A percentile compares a stretch with the other conserved stretches of the same genome.
Conservation (phyloP, 2,888 invertebrate genomes). For the Hirtodrosophila alboralis region DNA sequence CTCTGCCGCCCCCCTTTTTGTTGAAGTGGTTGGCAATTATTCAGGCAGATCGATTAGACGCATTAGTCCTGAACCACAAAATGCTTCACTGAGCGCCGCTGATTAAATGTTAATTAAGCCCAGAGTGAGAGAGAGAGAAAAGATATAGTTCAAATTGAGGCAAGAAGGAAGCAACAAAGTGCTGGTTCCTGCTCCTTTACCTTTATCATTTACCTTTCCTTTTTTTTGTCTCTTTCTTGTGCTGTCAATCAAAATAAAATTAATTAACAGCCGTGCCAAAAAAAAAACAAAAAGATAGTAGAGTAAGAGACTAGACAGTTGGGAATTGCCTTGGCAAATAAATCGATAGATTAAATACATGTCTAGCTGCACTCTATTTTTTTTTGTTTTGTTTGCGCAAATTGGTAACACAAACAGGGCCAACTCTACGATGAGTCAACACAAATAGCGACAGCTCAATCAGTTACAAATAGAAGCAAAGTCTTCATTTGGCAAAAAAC, state of each 20-base stretch:
- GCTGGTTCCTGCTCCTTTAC: background rate
- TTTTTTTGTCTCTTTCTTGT: background rate
- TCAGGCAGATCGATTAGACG: slow-evolving; percentile 65
- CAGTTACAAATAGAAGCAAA: slow-evolving; percentile 39
- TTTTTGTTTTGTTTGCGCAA: slow-evolving; percentile 21
- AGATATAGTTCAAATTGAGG: slow-evolving; percentile 22
- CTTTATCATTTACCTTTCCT: background rate
- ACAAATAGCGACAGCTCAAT: slow-evolving; percentile 51
- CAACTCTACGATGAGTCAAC: slow-evolving; percentile 44
- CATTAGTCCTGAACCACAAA: slow-evolving; percentile 48
- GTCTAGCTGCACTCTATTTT: slow-evolving; percentile 26
- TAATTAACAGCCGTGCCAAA: slow-evolving; percentile 47
- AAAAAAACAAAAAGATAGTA: no score
- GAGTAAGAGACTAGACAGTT: no score
- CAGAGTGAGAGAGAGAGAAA: slow-evolving; percentile 19
- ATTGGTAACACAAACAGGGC: slow-evolving; percentile 47
- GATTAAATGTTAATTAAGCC: slow-evolving; percentile 68
- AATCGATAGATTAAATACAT: slow-evolving; percentile 42
- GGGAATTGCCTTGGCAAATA: slow-evolving; percentile 2
- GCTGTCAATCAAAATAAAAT: slow-evolving; percentile 54
- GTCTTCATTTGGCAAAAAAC: no score
- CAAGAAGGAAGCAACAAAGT: slow-evolving; percentile 6
- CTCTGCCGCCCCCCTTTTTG: no score
- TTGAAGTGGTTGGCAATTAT: slow-evolving; percentile 48
- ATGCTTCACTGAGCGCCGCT: slow-evolving; percentile 50